A percentile compares a stretch with the other conserved stretches of the same genome.
Evolutionary conservation across 2,113 vertebrate species (phyloP).

Genomic region (Passerina amoena): DNA sequence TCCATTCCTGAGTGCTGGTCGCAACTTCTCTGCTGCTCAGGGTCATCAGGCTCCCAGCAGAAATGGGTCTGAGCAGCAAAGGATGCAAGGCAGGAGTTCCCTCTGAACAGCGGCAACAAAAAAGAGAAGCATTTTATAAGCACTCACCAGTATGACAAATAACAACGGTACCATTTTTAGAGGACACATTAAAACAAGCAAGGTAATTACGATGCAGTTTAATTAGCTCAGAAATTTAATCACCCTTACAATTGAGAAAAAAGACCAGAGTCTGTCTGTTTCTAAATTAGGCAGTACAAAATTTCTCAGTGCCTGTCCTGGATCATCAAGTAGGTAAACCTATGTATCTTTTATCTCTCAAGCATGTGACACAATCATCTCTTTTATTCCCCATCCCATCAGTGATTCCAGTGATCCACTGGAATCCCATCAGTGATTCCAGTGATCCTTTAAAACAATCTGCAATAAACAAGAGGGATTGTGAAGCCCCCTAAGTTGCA

Average conservation of each 20-base stretch:
- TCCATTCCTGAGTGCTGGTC: neutral
- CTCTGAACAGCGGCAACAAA: neutral
- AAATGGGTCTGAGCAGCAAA: neutral
- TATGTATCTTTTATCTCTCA: neutral
- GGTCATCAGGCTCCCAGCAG: neutral
- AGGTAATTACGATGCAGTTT: neutral
- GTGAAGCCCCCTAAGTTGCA: neutral
- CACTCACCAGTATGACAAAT: neutral
- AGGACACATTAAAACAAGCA: neutral
- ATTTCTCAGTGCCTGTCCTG: neutral
- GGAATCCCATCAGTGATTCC: neutral
- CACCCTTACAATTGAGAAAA: neutral
- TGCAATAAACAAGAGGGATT: neutral
- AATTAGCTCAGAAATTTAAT: slow-evolving; percentile 4
- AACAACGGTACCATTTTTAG: neutral
- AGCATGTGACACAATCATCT: neutral
- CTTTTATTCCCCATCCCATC: neutral
- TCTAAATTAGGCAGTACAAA: neutral
- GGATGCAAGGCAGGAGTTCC: neutral
- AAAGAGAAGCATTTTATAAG: neutral
- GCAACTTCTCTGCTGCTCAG: neutral
- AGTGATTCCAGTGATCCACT: neutral
- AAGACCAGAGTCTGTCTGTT: neutral
- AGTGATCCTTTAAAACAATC: neutral
- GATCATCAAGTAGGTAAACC: neutral